Percentiles rank a stretch among this genome's conserved stretches.
Evolutionary conservation across 2,113 vertebrate species (phyloP).

Genomic region (Opisthocomus hoazin): DNA sequence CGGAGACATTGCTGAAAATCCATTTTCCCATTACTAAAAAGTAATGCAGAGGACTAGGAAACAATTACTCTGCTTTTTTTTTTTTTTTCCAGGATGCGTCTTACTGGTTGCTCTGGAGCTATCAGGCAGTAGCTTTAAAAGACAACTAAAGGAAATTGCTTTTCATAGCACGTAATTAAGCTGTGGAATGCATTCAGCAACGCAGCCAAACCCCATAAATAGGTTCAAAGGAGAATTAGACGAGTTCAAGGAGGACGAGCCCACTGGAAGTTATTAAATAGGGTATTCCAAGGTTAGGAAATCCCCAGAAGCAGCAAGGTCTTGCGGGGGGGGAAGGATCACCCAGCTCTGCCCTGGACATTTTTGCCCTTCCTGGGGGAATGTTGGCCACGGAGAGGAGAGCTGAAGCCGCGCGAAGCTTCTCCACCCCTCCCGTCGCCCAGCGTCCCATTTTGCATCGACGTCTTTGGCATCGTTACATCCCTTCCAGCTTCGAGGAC

Average conservation of each 20-base stretch:
- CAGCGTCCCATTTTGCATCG: rapidly evolving
- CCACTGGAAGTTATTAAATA: not conserved
- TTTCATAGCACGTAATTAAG: not conserved
- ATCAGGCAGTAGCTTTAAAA: not conserved
- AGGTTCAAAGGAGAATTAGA: not conserved
- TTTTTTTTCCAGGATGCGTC: not conserved
- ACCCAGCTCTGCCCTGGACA: not conserved
- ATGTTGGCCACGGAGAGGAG: rapidly evolving
- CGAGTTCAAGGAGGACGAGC: not conserved
- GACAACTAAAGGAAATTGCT: not conserved
- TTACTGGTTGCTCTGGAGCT: not conserved
- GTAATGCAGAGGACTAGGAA: not conserved
- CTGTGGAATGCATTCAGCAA: not conserved
- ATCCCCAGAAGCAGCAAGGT: not conserved
- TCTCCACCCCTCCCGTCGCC: not conserved
- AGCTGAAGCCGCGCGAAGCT: rapidly evolving
- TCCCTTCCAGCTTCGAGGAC: not conserved
- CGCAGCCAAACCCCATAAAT: not conserved
- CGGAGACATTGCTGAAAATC: not conserved
- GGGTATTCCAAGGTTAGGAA: not conserved
- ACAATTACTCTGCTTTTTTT: not conserved
- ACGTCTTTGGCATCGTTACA: not conserved
- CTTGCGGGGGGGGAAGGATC: not conserved
- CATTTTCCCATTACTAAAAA: not conserved
- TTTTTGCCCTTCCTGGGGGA: rapidly evolving